Percentiles rank a stretch among this genome's conserved stretches.
Conservation (phyloP, 2,888 invertebrate genomes). For the Anarsia innoxiella region DNA sequence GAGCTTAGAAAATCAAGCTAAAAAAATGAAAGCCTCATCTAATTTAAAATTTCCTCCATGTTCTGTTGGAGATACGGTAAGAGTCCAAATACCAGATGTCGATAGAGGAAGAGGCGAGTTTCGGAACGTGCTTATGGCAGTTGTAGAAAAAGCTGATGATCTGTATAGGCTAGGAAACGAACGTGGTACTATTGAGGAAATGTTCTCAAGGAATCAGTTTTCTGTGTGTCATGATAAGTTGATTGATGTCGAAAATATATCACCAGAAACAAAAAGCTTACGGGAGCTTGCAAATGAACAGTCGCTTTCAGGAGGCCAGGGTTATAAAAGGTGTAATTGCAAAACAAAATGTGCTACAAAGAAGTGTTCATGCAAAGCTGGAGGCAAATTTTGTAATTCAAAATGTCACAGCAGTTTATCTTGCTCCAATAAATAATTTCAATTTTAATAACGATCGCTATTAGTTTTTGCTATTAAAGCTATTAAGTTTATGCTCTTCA, state of each 20-base stretch:
- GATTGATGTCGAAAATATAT: constrained; percentile 16
- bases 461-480: neutral
- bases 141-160: constrained; percentile 7
- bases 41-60: constrained; percentile 10
- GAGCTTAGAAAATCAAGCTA: constrained; percentile 10
- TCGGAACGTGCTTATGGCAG: constrained; percentile 9
- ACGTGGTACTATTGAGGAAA: constrained; percentile 18
- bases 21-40: constrained; percentile 9
- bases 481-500: neutral
- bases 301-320: constrained; percentile 18
- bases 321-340: constrained; percentile 17
- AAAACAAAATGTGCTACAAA: constrained; percentile 15
- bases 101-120: constrained; percentile 11
- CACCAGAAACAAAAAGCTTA: constrained; percentile 18
- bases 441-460: neutral
- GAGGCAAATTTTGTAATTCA: neutral
- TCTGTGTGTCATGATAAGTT: constrained; percentile 21
- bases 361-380: constrained; percentile 11
- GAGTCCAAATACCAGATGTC: constrained; percentile 12
- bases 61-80: constrained; percentile 11
- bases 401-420: neutral
- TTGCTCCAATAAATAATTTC: neutral
- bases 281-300: constrained; percentile 18
- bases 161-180: constrained; percentile 12
- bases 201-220: constrained; percentile 23